Percentiles rank a stretch among this genome's conserved stretches.
Conservation (phyloP, 2,797 vertebrate genomes). For the Sternarchorhynchus goeldii region DNA sequence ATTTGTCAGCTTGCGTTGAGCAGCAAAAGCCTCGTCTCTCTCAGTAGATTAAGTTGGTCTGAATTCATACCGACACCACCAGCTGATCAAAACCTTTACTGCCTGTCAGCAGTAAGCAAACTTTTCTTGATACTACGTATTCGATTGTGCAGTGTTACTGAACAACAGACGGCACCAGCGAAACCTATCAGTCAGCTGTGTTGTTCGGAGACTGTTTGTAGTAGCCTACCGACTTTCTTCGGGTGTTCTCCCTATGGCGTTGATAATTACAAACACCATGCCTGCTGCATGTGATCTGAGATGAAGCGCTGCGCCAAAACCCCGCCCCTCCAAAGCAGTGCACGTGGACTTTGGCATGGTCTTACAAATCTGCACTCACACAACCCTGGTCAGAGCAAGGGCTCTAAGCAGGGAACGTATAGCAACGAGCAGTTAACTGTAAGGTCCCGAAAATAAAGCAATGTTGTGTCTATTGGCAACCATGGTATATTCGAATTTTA, state of each 20-base stretch:
- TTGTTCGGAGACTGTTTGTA: background rate
- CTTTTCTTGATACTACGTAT: constrained; percentile 20
- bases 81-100: constrained; percentile 48
- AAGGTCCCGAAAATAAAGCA: background rate
- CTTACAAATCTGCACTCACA: constrained; percentile 19
- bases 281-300: constrained; percentile 68
- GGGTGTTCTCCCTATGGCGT: constrained; percentile 45
- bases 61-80: constrained; percentile 49
- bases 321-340: constrained; percentile 64
- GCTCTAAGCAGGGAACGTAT: background rate
- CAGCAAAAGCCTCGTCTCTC: constrained; percentile 2
- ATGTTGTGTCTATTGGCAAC: background rate
- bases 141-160: constrained; percentile 7
- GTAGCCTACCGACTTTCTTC: no score
- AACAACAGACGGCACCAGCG: constrained; percentile 8
- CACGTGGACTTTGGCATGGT: constrained; percentile 81
- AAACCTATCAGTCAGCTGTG: constrained; percentile 15
- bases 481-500: background rate
- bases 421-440: background rate
- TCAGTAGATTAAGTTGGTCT: constrained; percentile 64
- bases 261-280: constrained; percentile 61
- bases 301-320: constrained; percentile 45
- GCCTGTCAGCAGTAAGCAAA: constrained; percentile 27
- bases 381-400: constrained; percentile 4
- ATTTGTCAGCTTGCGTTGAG: background rate